Evolutionary conservation across 2,113 vertebrate genomes (phyloP).

Genomic region (Rhinopithecus roxellana): DNA sequence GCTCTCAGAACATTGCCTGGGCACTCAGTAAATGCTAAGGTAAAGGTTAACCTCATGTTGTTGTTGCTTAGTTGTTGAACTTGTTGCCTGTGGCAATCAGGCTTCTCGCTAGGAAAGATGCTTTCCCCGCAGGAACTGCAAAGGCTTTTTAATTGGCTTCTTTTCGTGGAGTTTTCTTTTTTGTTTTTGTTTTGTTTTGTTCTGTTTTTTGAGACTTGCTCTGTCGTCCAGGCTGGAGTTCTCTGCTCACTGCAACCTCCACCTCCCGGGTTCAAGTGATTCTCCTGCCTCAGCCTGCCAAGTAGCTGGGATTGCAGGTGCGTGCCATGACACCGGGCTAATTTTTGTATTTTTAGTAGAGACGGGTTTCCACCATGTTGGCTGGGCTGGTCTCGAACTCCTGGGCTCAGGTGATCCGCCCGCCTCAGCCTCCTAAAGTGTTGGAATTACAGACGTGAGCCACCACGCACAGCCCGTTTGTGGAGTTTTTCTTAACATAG

Average conservation of each 20-base stretch:
- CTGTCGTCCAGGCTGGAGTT: neutral
- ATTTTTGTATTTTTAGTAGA: neutral
- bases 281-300: neutral
- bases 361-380: neutral
- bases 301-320: neutral
- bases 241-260: no score
- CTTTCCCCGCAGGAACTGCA: neutral
- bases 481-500: neutral
- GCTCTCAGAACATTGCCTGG: neutral
- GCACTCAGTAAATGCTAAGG: neutral
- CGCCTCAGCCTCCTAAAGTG: neutral
- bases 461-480: neutral
- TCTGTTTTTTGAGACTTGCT: neutral
- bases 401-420: neutral
- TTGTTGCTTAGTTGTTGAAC: neutral
- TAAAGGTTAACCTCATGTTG: neutral
- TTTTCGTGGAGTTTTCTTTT: neutral
- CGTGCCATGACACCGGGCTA: neutral
- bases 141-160: neutral
- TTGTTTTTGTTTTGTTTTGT: neutral
- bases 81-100: neutral
- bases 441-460: neutral
- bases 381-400: neutral
- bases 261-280: neutral
- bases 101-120: neutral